Conservation (phyloP, 2,113 vertebrate species). For the Sinocyclocheilus maitianheensis region DNA sequence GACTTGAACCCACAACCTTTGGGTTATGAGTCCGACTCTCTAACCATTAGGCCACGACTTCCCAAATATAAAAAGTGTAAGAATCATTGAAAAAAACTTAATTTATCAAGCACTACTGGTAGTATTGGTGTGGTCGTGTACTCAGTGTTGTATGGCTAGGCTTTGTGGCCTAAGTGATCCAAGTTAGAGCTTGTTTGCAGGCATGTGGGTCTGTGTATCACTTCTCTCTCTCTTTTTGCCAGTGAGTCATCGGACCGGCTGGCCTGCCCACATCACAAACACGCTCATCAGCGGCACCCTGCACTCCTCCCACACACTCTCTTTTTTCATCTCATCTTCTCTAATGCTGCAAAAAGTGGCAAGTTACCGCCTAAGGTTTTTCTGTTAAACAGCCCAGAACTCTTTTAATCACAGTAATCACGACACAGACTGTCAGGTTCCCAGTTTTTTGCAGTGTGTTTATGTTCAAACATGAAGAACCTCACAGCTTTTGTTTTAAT, state of each 20-base stretch:
- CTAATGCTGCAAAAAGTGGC: background rate
- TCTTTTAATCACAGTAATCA: conserved; percentile 23
- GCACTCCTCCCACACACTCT: conserved; percentile 51
- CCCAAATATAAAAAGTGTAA: background rate
- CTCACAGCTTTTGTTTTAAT: background rate
- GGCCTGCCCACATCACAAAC: conserved; percentile 68
- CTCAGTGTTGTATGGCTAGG: background rate
- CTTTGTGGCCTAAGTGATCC: background rate
- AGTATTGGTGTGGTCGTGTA: background rate
- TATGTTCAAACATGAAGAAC: background rate
- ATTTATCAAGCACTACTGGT: background rate
- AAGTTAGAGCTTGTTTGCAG: conserved; percentile 18
- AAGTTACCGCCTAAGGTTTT: background rate
- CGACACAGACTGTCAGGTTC: background rate
- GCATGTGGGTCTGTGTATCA: conserved; percentile 43
- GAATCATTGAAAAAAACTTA: background rate
- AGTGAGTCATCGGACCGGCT: conserved; percentile 70
- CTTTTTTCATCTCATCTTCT: background rate
- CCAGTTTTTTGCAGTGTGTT: background rate
- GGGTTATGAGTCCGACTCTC: too few relatives aligned
- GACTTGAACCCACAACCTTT: too few relatives aligned
- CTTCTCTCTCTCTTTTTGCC: conserved; percentile 47
- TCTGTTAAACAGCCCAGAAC: conserved; percentile 11
- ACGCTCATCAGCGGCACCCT: conserved; percentile 55
- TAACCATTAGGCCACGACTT: too few relatives aligned